Conservation (phyloP, 2,113 vertebrate species). For the Anguilla japonica region DNA sequence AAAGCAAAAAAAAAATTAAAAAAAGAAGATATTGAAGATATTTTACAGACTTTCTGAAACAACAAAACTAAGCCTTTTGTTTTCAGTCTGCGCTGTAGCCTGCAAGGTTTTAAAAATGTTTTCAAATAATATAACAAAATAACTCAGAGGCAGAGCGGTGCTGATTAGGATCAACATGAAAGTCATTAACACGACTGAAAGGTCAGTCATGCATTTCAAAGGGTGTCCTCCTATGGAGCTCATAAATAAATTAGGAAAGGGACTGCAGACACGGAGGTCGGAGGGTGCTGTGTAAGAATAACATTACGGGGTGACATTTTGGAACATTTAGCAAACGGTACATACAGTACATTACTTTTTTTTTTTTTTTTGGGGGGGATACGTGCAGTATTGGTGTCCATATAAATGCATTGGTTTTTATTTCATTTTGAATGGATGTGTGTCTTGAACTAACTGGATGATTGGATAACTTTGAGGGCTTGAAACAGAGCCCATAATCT, state of each 20-base stretch:
- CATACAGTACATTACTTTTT: not conserved
- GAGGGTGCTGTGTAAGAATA: not conserved
- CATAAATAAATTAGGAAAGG: not conserved
- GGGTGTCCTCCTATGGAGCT: not conserved
- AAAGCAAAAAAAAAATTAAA: too few relatives aligned
- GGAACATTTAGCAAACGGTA: not conserved
- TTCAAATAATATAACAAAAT: too few relatives aligned
- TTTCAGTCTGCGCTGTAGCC: not conserved
- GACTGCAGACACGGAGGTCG: not conserved
- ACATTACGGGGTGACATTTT: not conserved
- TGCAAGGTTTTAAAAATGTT: not conserved
- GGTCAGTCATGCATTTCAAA: constrained; percentile 3
- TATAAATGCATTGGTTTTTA: not conserved
- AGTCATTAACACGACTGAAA: not conserved
- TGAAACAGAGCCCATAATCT: not conserved
- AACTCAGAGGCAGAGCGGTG: not conserved
- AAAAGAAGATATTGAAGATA: too few relatives aligned
- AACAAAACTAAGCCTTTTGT: too few relatives aligned
- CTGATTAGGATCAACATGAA: not conserved
- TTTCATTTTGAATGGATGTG: not conserved
- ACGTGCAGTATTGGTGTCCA: not conserved
- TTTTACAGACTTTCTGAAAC: too few relatives aligned
- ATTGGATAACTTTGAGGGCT: not conserved
- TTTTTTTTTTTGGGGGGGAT: not conserved
- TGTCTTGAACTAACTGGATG: not conserved